Evolutionary conservation across 1,140 invertebrate genomes (phyloP), one percentile per base, ranked within the genome.

Genomic region (Danaus melanippus): DNA sequence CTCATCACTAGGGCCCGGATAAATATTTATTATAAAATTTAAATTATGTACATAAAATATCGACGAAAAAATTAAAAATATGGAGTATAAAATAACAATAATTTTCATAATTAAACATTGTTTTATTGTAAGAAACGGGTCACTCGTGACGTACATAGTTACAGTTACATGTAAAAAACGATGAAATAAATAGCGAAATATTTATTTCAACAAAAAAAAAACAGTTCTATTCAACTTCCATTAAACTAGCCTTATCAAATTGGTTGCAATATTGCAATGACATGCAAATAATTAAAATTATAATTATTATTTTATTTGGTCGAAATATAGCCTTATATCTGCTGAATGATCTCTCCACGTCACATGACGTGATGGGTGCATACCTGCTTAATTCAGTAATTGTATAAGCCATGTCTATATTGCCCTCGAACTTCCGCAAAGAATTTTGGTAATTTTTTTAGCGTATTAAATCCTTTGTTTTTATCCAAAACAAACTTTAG

Each of bases 31-130:
- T 45, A 10, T n/a, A 45, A 45, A 45, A 45, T 45, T 10, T n/a
- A 45, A 45, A 45, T 10, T n/a, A 45, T 45, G 10, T 45, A 45
- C 10, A 45, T 45, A 45, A 45, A 45, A 45, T 45, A 45, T n/a
- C 10, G 43, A 45, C 43, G 43, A 45, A n/a, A 45, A 45, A 45
- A 45, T 45, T 2, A 10, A 45, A 45, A 45, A 45, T 45, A 45
- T 45, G 43, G 10, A 45, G 43, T 45, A n/a, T 45, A 45, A 45
- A 45, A 11, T 11, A 10, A 45, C 15, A 45, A 45, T 45, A 45
- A 10, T 45, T 15, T 45, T 45, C 12, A 45, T 45, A 45, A 45
- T n/a, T 45, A 45, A 45, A 10, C 43, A 45, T 45, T 45, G 43
- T 45, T 45, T 11, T 45, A 45, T 10, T 45, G 10, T 45, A 45